Base-by-base conservation (phyloP, 2,888 invertebrate species). In the Meiosimyza decipiens region DNA sequence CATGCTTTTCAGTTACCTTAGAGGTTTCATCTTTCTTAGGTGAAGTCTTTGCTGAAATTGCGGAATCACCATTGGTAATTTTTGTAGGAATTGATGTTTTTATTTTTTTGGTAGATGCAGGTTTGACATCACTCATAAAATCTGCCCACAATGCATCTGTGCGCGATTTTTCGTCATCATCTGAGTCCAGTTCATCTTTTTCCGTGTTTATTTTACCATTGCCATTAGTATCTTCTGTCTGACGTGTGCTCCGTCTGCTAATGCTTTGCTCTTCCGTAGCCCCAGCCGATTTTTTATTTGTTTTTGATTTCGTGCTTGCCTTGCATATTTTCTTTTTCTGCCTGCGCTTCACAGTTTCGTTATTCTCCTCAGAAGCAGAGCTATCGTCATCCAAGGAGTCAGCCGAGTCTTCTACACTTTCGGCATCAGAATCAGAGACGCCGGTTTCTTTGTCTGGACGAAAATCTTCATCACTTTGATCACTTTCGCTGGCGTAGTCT, bases 81-180 rank as follows among this genome's bases (percentile, higher is more conserved):
- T 64, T 76, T 73, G 76, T 80, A 68, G 71, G 69, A 74, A 71
- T 75, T 75, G 65, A n/a, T 62, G 55, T 66, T 9, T 68, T 57
- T 51, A 18, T 15, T 67, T 57, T 22, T 28, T 64, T 71, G 33
- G 59, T 73, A 9, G 68, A 54, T 6, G 75, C 67, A 76, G 85
- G 84, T 79, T 89, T 91, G 59, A 93, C 92, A 79, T 93, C 93
- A 83, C 91, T 92, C 80, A 93, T 88, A 82, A 94, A 94, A 85
- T 91, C 92, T 40, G 93, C 93, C 95, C 95, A 95, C 15, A 95
- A 86, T 71, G 92, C 91, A 80, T 94, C 94, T 59, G 92, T 92
- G 79, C 90, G 89, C 79, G 92, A 91, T 82, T 94, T 94, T 74
- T 91, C 91, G 80, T 91, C 92, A 68, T 90, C 90, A 65, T 89